Evolutionary conservation across 2,797 vertebrate species (phyloP).

Genomic region (Rhinoraja longicauda): DNA sequence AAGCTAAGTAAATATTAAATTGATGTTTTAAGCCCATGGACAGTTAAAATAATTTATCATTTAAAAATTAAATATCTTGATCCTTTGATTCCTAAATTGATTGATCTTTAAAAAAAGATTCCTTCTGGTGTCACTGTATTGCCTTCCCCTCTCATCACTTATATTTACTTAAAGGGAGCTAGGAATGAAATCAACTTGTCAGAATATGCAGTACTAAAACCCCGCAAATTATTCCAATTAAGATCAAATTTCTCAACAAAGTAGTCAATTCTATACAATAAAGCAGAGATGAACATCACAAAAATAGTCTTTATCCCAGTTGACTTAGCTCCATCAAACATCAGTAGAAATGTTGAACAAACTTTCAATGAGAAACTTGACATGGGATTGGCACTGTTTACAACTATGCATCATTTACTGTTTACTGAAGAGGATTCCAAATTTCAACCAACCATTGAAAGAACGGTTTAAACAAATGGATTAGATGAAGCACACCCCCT

Average conservation of each 20-base stretch:
- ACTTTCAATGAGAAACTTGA: neutral
- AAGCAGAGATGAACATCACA: neutral
- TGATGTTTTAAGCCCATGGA: neutral
- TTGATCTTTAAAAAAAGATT: neutral
- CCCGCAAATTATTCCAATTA: neutral
- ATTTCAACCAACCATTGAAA: too few species aligned
- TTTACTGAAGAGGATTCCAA: too few species aligned
- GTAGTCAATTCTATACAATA: neutral
- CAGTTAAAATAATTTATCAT: neutral
- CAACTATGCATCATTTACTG: too few species aligned
- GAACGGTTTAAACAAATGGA: too few species aligned
- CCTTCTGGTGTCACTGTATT: neutral
- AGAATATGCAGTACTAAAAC: neutral
- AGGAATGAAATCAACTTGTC: neutral
- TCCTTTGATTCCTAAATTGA: neutral
- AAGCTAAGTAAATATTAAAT: neutral
- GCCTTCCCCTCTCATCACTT: neutral
- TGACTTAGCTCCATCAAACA: neutral
- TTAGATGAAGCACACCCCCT: too few species aligned
- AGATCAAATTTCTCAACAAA: neutral
- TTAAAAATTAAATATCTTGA: neutral
- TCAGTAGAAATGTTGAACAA: neutral
- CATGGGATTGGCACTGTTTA: neutral
- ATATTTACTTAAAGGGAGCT: neutral
- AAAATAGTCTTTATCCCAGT: neutral